These are phyloP conservation scores for Eueremaeus valkanovi DNA, from an alignment of 2,888 invertebrate genomes.

Conservation along the genomic window DNA sequence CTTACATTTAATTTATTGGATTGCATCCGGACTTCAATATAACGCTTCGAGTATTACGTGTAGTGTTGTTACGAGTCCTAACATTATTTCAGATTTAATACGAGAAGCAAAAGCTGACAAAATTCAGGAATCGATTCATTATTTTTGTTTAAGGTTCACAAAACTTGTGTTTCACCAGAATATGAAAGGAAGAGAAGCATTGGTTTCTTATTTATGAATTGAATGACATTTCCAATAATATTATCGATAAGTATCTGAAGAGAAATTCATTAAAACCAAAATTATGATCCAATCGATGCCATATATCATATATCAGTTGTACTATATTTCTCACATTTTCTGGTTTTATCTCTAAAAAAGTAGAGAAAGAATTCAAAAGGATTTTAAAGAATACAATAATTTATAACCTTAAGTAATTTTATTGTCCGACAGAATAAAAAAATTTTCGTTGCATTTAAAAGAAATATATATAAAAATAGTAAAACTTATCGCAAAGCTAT, in stretches of 20 bases:
- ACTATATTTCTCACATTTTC: not conserved
- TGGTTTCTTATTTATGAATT: not conserved
- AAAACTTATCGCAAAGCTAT: slow-evolving; percentile 11
- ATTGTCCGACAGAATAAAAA: not conserved
- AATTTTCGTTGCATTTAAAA: not conserved
- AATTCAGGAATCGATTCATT: slow-evolving; percentile 2
- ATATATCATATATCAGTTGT: not conserved
- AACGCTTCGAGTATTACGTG: not conserved
- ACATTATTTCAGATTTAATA: not conserved
- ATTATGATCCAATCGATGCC: not conserved
- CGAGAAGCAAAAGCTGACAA: not conserved
- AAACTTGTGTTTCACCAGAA: not conserved
- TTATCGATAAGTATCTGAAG: not conserved
- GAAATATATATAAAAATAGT: not conserved
- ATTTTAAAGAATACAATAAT: not conserved
- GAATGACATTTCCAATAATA: not conserved
- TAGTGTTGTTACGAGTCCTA: not conserved
- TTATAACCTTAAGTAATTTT: not conserved
- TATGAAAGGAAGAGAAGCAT: not conserved
- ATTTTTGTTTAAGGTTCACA: not conserved
- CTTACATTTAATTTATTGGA: not conserved
- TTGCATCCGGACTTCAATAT: not conserved
- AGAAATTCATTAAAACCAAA: not conserved
- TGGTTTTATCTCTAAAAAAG: not conserved
- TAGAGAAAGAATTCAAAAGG: not conserved